These are phyloP conservation scores for Podarcis siculus DNA, from an alignment of 2,797 vertebrate species.

Conservation along the genomic window DNA sequence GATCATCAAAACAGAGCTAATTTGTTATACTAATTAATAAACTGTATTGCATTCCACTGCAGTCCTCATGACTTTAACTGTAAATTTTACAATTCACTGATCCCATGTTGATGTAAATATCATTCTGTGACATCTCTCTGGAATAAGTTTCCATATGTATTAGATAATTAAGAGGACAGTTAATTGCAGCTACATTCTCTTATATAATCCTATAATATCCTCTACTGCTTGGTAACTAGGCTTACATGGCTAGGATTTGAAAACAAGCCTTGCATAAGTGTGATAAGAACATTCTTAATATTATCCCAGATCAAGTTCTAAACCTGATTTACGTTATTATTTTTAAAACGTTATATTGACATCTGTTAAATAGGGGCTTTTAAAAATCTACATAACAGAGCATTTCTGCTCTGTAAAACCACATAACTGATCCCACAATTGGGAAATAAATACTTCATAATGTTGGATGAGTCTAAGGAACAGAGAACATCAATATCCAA, in stretches of 20 bases:
- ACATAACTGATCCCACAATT: slow-evolving; percentile 49
- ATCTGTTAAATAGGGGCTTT: slow-evolving; percentile 27
- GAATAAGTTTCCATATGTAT: slow-evolving; percentile 69
- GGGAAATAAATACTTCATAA: slow-evolving; percentile 23
- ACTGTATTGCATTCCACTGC: slow-evolving; percentile 51
- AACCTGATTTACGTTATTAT: slow-evolving; percentile 33
- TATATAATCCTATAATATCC: slow-evolving; percentile 68
- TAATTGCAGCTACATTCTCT: slow-evolving; percentile 73
- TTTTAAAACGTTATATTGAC: slow-evolving; percentile 30
- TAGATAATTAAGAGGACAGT: slow-evolving; percentile 71
- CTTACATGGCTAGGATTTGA: slow-evolving; percentile 66
- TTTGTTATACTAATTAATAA: slow-evolving; percentile 42
- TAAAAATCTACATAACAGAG: slow-evolving; percentile 42
- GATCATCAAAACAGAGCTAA: slow-evolving; percentile 63
- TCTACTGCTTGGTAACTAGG: slow-evolving; percentile 72
- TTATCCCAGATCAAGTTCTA: slow-evolving; percentile 48
- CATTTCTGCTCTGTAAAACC: slow-evolving; percentile 52
- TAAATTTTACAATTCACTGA: slow-evolving; percentile 63
- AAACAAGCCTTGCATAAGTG: slow-evolving; percentile 65
- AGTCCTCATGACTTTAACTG: slow-evolving; percentile 61
- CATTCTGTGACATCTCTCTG: slow-evolving; percentile 70
- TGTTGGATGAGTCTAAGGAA: slow-evolving; percentile 27
- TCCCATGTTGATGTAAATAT: slow-evolving; percentile 75
- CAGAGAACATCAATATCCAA: slow-evolving; percentile 33
- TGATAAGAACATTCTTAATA: slow-evolving; percentile 63